Percentiles rank a stretch among this genome's conserved stretches.
These are phyloP conservation scores for Teleogryllus occipitalis DNA, from an alignment of 1,140 invertebrate species.

Conservation along the genomic window DNA sequence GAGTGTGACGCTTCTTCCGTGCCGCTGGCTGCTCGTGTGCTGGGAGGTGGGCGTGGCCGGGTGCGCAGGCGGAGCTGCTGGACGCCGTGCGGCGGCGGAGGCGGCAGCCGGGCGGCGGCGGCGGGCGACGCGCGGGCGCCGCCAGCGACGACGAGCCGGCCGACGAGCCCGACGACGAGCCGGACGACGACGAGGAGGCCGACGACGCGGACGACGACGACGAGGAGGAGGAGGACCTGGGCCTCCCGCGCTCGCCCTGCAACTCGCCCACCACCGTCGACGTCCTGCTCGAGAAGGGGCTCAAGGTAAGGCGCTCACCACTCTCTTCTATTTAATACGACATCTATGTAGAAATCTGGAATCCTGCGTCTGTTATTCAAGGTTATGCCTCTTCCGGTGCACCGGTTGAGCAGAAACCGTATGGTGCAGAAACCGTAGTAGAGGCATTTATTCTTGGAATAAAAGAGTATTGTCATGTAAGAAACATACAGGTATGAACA, in stretches of 20 bases:
- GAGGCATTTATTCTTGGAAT: no score
- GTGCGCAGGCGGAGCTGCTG: constrained; percentile 50
- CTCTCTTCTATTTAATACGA: no score
- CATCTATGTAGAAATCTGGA: no score
- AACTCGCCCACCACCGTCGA: constrained; percentile 32
- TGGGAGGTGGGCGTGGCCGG: not conserved
- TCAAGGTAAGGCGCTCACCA: not conserved
- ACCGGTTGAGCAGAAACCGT: no score
- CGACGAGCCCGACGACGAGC: constrained; percentile 43
- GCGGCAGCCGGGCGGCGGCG: constrained; percentile 26
- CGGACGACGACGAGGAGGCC: constrained; percentile 26
- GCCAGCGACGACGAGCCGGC: constrained; percentile 44
- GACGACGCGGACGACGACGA: constrained; percentile 30
- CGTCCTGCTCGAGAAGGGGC: constrained; percentile 27
- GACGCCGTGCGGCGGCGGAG: constrained; percentile 38
- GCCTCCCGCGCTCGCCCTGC: constrained; percentile 49
- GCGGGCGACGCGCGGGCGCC: not conserved
- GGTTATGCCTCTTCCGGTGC: no score
- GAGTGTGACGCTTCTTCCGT: not conserved
- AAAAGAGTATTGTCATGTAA: no score
- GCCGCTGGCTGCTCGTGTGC: constrained; percentile 27
- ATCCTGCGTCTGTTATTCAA: no score
- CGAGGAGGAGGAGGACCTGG: constrained; percentile 53
- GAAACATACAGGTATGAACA: no score
- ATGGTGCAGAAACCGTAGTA: no score